Evolutionary conservation across 2,797 vertebrate species (phyloP).

Genomic region (Semotilus atromaculatus): DNA sequence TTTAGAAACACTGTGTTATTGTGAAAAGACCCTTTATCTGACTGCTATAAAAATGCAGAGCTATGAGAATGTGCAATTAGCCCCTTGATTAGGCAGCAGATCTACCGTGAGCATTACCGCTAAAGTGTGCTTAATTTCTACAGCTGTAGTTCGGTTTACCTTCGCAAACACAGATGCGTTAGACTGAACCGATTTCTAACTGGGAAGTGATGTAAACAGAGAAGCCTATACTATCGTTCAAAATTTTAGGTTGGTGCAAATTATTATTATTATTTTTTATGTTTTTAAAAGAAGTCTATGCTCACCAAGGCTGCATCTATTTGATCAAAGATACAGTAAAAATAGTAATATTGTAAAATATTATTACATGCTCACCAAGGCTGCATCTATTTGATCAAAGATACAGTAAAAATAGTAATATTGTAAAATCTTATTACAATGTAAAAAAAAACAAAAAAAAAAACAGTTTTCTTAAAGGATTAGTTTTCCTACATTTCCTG

Average conservation of each 20-base stretch:
- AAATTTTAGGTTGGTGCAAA: neutral
- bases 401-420: neutral
- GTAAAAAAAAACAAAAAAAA: neutral
- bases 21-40: constrained; percentile 67
- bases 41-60: constrained; percentile 64
- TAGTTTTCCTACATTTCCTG: too few species aligned
- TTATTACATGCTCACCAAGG: neutral
- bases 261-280: neutral
- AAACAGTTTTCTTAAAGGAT: too few species aligned
- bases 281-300: neutral
- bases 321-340: neutral
- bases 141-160: constrained; percentile 28
- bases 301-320: neutral
- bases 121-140: constrained; percentile 38
- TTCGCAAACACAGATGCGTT: neutral
- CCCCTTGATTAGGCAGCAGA: constrained; percentile 37
- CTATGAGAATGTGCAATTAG: constrained; percentile 40
- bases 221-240: neutral
- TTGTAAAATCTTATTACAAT: neutral
- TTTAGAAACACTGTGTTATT: constrained; percentile 28
- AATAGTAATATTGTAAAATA: neutral
- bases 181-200: neutral
- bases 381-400: neutral
- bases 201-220: neutral
- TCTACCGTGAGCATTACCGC: constrained; percentile 11